Conservation (phyloP, 2,797 vertebrate species). For the Myioborus miniatus region DNA sequence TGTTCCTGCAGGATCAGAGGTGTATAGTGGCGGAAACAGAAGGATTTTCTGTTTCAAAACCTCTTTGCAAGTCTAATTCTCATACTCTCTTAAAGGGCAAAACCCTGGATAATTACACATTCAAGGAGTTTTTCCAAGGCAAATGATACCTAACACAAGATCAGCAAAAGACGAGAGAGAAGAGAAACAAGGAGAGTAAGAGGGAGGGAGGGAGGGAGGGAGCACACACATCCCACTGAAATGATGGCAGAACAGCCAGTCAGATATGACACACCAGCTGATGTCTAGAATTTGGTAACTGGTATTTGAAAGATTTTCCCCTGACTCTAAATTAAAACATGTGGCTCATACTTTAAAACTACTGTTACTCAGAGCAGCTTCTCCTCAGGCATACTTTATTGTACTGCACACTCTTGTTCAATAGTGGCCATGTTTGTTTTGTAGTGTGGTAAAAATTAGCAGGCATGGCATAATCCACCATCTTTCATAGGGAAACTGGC, state of each 20-base stretch:
- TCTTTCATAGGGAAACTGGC: not conserved
- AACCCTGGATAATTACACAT: not conserved
- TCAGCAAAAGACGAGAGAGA: not conserved
- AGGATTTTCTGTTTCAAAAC: conserved; percentile 44
- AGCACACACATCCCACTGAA: not conserved
- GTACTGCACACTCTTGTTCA: not conserved
- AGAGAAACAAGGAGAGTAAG: not conserved
- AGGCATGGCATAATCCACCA: not conserved
- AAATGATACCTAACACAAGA: not conserved
- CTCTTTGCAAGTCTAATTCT: conserved; percentile 12
- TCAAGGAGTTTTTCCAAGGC: not conserved
- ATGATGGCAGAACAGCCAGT: not conserved
- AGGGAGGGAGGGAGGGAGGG: not conserved
- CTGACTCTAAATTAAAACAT: not conserved
- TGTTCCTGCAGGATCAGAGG: conserved; percentile 37
- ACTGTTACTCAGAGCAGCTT: not conserved
- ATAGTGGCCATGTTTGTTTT: not conserved
- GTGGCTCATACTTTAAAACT: not conserved
- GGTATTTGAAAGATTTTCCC: not conserved
- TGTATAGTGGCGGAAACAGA: not conserved
- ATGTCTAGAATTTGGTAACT: not conserved
- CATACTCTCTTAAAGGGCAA: conserved; percentile 5
- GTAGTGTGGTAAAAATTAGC: not conserved
- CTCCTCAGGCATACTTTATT: not conserved
- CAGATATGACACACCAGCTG: not conserved